Conservation (phyloP, 2,113 vertebrate genomes). For the Boulengeromyrus knoepffleri region DNA sequence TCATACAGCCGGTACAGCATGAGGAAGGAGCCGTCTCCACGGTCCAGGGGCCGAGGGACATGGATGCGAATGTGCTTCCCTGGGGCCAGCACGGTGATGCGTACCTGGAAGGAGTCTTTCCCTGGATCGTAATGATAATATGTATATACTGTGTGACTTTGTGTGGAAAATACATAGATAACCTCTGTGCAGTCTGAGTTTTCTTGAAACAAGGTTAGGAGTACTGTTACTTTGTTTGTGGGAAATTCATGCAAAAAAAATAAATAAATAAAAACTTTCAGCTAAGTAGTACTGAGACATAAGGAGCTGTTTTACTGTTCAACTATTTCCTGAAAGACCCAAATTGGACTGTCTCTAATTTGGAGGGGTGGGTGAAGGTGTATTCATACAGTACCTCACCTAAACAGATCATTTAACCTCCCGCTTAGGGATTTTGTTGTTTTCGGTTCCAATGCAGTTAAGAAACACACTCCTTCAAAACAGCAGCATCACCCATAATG, state of each 20-base stretch:
- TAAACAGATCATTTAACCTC: not conserved
- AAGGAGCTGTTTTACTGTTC: not conserved
- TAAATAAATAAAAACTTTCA: not conserved
- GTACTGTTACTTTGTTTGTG: not conserved
- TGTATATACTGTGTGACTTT: not conserved
- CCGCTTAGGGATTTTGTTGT: not conserved
- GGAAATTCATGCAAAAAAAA: not conserved
- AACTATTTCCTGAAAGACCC: not conserved
- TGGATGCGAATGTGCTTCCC: constrained; percentile 74
- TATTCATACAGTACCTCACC: not conserved
- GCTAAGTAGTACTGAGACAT: not conserved
- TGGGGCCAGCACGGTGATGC: constrained; percentile 65
- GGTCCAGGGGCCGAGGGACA: constrained; percentile 70
- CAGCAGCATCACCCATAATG: not conserved
- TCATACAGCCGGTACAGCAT: constrained; percentile 78
- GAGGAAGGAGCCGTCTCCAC: constrained; percentile 82
- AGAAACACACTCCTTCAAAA: not conserved
- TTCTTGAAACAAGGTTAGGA: not conserved
- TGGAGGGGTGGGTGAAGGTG: not conserved
- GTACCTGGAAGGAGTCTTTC: constrained; percentile 70
- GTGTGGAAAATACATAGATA: not conserved
- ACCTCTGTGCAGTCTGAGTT: not conserved
- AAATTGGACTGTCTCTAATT: not conserved
- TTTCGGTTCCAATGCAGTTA: not conserved
- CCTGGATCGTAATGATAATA: constrained; percentile 47